phyloP scores from a whole-genome alignment of 2,888 invertebrate species.

The Cotesia congregata region DNA sequence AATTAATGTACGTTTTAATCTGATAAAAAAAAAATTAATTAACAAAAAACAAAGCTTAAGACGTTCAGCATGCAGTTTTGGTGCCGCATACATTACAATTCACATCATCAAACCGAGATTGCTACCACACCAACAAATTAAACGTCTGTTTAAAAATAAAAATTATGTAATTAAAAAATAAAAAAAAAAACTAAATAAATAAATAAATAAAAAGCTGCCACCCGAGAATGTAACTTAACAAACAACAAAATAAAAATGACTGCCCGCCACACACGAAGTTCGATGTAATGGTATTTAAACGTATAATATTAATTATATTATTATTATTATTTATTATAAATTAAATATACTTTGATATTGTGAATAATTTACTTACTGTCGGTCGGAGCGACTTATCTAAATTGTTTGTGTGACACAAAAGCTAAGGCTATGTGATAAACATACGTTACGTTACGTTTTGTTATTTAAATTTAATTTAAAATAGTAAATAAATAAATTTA shows the following conservation, averaged over 20 bases:
- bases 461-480: conserved; percentile 51
- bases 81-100: conserved; percentile 59
- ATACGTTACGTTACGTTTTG: conserved; percentile 56
- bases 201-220: conserved; percentile 42
- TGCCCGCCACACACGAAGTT: conserved; percentile 23
- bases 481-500: conserved; percentile 39
- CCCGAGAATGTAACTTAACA: conserved; percentile 30
- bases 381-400: conserved; percentile 65
- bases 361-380: conserved; percentile 69
- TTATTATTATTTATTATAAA: conserved; percentile 43
- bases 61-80: conserved; percentile 59
- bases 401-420: conserved; percentile 65
- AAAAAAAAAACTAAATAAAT: background rate
- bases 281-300: conserved; percentile 25
- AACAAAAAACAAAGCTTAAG: conserved; percentile 45
- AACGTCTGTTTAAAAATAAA: conserved; percentile 45
- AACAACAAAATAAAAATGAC: conserved; percentile 7
- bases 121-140: conserved; percentile 61
- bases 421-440: conserved; percentile 58
- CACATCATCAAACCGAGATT: conserved; percentile 62
- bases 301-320: conserved; percentile 46
- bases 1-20: conserved; percentile 51
- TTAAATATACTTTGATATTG: conserved; percentile 57
- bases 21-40: conserved; percentile 2
- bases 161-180: conserved; percentile 40